Conservation (phyloP, 2,797 vertebrate genomes). For the Tinamus major region DNA sequence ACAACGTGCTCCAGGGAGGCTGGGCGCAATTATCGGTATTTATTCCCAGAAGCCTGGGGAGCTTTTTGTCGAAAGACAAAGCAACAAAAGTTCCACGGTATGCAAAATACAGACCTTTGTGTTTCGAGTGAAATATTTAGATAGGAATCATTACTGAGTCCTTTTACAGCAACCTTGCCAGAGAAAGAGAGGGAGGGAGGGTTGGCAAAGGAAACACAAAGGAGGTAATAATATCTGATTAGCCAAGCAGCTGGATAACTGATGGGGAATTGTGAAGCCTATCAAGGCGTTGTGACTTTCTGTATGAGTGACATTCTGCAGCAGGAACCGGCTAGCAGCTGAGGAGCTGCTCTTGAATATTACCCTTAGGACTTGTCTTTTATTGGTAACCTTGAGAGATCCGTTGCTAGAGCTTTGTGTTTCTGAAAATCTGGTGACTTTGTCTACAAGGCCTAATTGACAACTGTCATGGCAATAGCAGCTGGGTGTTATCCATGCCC, state of each 20-base stretch:
- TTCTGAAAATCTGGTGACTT: background rate
- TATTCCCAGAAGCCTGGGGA: conserved; percentile 52
- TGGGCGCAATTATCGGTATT: conserved; percentile 57
- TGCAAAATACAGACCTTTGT: conserved; percentile 74
- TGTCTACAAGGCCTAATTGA: background rate
- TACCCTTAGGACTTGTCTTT: conserved; percentile 55
- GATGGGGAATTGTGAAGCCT: conserved; percentile 76
- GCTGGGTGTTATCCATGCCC: background rate
- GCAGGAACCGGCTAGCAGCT: conserved; percentile 57
- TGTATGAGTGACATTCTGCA: conserved; percentile 59
- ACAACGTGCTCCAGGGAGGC: conserved; percentile 10
- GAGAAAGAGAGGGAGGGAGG: conserved; percentile 48
- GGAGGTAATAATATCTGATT: conserved; percentile 77
- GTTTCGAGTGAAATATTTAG: conserved; percentile 79
- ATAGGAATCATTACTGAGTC: conserved; percentile 72
- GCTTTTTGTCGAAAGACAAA: conserved; percentile 58
- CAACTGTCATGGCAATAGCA: background rate
- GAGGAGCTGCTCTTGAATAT: conserved; percentile 57
- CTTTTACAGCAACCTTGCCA: conserved; percentile 71
- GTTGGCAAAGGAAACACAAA: conserved; percentile 68
- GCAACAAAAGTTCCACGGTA: conserved; percentile 53
- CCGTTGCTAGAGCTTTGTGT: conserved; percentile 8
- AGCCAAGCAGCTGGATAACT: conserved; percentile 76
- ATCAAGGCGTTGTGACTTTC: conserved; percentile 69
- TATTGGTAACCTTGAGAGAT: conserved; percentile 43